A percentile compares a stretch with the other conserved stretches of the same genome.
phyloP scores from a whole-genome alignment of 2,797 vertebrate genomes.

The Kryptolebias ocellatus region DNA sequence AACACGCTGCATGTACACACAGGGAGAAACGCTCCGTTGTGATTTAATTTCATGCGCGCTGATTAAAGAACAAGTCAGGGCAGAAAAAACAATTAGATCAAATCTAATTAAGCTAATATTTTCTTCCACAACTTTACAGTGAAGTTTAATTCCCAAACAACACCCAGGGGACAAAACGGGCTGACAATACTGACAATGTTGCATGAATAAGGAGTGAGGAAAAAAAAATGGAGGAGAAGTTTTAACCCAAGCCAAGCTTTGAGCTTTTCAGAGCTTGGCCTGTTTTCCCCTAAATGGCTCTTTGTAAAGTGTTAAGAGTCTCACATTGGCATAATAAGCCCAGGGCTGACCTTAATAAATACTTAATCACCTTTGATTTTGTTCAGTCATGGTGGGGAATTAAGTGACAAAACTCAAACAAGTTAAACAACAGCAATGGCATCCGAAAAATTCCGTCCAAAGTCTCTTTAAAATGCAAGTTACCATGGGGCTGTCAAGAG shows the following conservation, averaged over 20 bases:
- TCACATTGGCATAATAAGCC: slow-evolving; percentile 61
- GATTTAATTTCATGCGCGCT: slow-evolving; percentile 7
- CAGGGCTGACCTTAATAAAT: slow-evolving; percentile 75
- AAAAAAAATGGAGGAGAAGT: slow-evolving; percentile 39
- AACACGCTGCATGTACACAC: too few species aligned
- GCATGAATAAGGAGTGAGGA: slow-evolving; percentile 24
- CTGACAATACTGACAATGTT: slow-evolving; percentile 35
- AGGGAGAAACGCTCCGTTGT: slow-evolving; percentile 6
- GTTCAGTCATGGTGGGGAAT: slow-evolving; percentile 68
- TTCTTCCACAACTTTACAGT: slow-evolving; percentile 10
- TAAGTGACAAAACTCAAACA: slow-evolving; percentile 74
- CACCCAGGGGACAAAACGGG: slow-evolving; percentile 15
- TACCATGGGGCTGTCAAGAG: slow-evolving; percentile 71
- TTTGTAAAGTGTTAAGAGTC: slow-evolving; percentile 60
- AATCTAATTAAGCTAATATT: slow-evolving; percentile 34
- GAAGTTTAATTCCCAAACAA: slow-evolving; percentile 19
- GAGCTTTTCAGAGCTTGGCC: slow-evolving; percentile 36
- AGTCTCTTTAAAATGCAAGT: slow-evolving; percentile 73
- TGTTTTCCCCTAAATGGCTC: slow-evolving; percentile 56
- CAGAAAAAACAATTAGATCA: slow-evolving; percentile 43
- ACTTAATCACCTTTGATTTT: slow-evolving; percentile 73
- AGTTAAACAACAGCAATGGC: slow-evolving; percentile 78
- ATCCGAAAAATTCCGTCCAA: slow-evolving; percentile 73
- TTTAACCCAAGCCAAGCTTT: slow-evolving; percentile 46
- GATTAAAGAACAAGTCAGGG: slow-evolving; percentile 49